Evolutionary conservation across 2,888 invertebrate species (phyloP).

Genomic region (Tromatobia lineatoria): DNA sequence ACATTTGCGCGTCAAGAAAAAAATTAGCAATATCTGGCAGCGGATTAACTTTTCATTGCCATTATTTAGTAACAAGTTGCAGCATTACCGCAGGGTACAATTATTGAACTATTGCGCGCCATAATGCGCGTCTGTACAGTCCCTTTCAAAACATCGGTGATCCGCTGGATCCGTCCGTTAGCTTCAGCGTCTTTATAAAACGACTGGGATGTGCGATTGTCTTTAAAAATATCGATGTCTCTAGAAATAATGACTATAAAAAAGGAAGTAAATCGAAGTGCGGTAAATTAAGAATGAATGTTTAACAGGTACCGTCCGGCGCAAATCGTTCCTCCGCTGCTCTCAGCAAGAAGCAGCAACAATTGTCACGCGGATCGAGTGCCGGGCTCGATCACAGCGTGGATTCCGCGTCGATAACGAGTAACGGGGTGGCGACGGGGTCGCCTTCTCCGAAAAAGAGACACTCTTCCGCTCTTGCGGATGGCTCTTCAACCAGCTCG

Average conservation of each 20-base stretch:
- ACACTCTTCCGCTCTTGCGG: conserved; percentile 76
- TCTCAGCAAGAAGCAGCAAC: conserved; percentile 76
- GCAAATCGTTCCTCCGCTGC: conserved; percentile 76
- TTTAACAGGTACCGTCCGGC: conserved; percentile 70
- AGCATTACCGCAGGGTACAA: too few relatives aligned
- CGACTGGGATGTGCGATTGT: not conserved
- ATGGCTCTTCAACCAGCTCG: conserved; percentile 76
- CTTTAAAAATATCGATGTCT: not conserved
- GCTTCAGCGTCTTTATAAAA: too few relatives aligned
- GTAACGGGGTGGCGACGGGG: conserved; percentile 80
- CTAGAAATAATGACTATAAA: not conserved
- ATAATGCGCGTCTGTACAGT: too few relatives aligned
- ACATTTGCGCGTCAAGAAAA: too few relatives aligned
- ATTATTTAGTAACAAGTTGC: too few relatives aligned
- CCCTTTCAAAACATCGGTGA: too few relatives aligned
- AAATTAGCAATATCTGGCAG: too few relatives aligned
- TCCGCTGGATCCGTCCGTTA: too few relatives aligned
- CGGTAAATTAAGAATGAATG: not conserved
- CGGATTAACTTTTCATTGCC: too few relatives aligned
- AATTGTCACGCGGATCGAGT: conserved; percentile 44
- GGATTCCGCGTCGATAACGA: conserved; percentile 80
- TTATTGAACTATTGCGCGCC: too few relatives aligned
- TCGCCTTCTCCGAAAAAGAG: conserved; percentile 81
- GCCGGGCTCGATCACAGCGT: conserved; percentile 72
- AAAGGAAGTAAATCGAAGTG: not conserved